Evolutionary conservation across 1,140 invertebrate species (phyloP), one percentile per base, ranked within the genome.

Genomic region (Pachypeltis micranthus): DNA sequence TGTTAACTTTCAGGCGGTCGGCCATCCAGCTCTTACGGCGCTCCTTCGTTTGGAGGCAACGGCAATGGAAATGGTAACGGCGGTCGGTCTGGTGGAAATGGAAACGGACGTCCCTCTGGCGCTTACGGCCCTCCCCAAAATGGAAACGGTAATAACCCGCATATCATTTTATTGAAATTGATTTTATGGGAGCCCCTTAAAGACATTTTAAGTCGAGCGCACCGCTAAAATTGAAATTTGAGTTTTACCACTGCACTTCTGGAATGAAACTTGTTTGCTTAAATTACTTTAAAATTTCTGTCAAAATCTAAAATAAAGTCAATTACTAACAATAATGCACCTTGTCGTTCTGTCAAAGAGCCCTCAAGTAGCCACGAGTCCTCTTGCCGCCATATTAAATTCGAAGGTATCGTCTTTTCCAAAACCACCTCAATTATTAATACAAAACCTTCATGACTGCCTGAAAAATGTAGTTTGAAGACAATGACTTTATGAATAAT

Each of bases 11-110:
- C 19, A 14, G 56, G 56, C 26, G 56, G 56, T 10, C 56, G 25
- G 2, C 56, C 56, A 16, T 58, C 56, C 10, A 24, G 19, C 27
- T 58, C 56, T 23, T 58, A 58, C 25, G 56, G 56, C 21, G 56
- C 56, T 27, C 56, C 56, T 19, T 24, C 19, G 7, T 16, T 10
- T 3, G 56, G 56, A 16, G 56, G 56, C 21, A 2, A 23, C 10
- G 56, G 56, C 21, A 21, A 21, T 54, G 19, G 19, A 2, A 27
- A 27, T 24, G 31, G 31, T 39, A 39, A 39, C 31, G 56, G 56
- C 16, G 47, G 47, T 21, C 24, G 24, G n/a, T 21, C n/a, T 23
- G 24, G 24, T 19, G 47, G 34, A 10, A 54, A 54, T 21, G 47
- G 47, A 19, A 39, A 39, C 31, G 47, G 56, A 21, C 21, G 56